phyloP scores from a whole-genome alignment of 1,140 invertebrate species.

The Anastrepha obliqua region DNA sequence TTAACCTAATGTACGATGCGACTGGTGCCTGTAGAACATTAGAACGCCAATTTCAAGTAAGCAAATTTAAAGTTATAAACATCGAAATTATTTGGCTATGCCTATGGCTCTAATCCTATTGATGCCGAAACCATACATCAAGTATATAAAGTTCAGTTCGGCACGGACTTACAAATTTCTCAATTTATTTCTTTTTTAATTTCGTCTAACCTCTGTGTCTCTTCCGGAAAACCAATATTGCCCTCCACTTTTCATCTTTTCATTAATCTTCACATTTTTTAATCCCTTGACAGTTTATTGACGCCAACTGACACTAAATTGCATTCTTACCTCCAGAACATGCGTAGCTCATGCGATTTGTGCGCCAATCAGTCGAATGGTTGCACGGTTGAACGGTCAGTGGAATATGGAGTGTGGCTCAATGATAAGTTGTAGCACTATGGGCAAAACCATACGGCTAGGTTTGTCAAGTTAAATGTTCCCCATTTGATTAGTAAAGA shows the following conservation, averaged over 20 bases:
- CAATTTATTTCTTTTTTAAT: no score
- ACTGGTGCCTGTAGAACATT: no score
- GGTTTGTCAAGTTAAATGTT: slow-evolving; percentile 43
- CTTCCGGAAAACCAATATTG: not conserved
- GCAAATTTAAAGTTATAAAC: no score
- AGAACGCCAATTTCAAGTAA: no score
- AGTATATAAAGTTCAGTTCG: no score
- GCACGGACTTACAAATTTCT: no score
- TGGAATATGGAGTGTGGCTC: not conserved
- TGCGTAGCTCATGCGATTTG: slow-evolving; percentile 34
- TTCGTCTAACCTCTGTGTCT: no score
- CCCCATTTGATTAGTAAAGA: slow-evolving; percentile 36
- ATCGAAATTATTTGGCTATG: no score
- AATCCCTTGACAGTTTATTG: slow-evolving; percentile 46
- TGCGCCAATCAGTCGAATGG: not conserved
- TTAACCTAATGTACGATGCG: no score
- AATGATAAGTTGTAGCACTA: slow-evolving; percentile 22
- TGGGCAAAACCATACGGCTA: not conserved
- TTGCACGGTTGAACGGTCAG: not conserved
- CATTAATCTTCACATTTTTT: not conserved
- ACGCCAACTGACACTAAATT: slow-evolving; percentile 37
- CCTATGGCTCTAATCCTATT: no score
- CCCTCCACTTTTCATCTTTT: not conserved
- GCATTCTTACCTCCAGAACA: slow-evolving; percentile 20
- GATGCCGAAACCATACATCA: no score